Conservation (phyloP, 2,113 vertebrate genomes). For the Silurus asotus region DNA sequence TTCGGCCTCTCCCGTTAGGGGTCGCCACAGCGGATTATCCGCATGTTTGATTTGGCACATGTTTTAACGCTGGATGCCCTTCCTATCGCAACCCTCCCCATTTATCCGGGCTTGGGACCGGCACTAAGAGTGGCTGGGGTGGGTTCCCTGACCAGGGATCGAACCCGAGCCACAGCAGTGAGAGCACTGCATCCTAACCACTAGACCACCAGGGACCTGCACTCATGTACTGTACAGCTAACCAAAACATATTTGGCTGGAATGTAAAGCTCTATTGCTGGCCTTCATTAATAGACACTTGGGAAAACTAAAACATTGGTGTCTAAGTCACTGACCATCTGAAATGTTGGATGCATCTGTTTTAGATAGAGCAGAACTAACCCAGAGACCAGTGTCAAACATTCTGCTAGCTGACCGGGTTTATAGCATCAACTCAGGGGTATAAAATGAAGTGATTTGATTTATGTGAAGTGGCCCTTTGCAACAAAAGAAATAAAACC, state of each 20-base stretch:
- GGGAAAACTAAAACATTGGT: constrained; percentile 25
- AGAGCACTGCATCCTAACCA: too few relatives aligned
- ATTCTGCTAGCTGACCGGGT: constrained; percentile 39
- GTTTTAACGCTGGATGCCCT: too few relatives aligned
- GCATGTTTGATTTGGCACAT: too few relatives aligned
- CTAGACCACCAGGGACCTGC: neutral
- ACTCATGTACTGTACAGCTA: constrained; percentile 31
- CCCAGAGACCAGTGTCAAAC: constrained; percentile 48
- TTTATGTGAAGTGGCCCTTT: neutral
- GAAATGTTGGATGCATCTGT: constrained; percentile 46
- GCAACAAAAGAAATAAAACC: neutral
- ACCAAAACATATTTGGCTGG: constrained; percentile 21
- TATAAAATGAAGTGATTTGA: neutral
- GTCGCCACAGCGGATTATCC: too few relatives aligned
- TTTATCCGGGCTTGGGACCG: too few relatives aligned
- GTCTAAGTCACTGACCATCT: constrained; percentile 38
- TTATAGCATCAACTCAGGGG: neutral
- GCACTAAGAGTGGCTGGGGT: too few relatives aligned
- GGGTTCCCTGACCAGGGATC: too few relatives aligned
- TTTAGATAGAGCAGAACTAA: constrained; percentile 50
- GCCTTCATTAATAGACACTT: neutral
- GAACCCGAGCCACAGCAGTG: too few relatives aligned
- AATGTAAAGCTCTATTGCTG: constrained; percentile 16
- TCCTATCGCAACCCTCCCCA: too few relatives aligned
- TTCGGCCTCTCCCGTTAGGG: too few relatives aligned